Conservation (phyloP, 2,113 vertebrate genomes). For the Prolemur simus region DNA sequence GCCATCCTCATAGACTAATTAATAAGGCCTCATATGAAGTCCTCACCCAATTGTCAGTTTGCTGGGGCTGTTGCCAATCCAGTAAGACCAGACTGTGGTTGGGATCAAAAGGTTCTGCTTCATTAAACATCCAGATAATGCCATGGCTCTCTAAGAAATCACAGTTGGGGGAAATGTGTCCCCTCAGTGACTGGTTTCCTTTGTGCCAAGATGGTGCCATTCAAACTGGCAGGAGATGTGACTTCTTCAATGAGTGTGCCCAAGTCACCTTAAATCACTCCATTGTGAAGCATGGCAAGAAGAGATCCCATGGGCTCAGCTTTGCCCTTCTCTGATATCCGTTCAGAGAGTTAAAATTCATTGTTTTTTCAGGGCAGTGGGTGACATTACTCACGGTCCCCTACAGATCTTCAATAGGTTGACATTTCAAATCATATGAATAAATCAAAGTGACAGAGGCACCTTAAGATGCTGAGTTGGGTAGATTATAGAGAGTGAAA, state of each 20-base stretch:
- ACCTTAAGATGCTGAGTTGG: constrained; percentile 65
- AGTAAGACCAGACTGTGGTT: background rate
- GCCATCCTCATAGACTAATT: background rate
- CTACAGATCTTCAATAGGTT: constrained; percentile 61
- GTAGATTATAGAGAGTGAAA: constrained; percentile 67
- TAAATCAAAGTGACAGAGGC: constrained; percentile 77
- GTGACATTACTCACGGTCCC: constrained; percentile 54
- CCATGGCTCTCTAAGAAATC: constrained; percentile 51
- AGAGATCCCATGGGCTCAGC: constrained; percentile 12
- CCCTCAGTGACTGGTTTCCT: background rate
- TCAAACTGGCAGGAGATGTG: background rate
- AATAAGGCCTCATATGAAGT: background rate
- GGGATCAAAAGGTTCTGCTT: constrained; percentile 39
- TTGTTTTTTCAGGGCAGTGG: constrained; percentile 64
- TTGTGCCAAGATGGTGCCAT: background rate
- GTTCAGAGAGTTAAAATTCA: constrained; percentile 56
- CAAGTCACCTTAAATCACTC: background rate
- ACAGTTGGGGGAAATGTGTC: background rate
- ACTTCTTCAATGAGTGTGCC: background rate
- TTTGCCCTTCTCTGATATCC: constrained; percentile 43
- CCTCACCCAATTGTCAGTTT: background rate
- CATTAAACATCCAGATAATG: background rate
- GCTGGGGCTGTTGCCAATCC: background rate
- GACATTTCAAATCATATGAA: constrained; percentile 76
- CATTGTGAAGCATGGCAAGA: constrained; percentile 8